Evolutionary conservation across 2,888 invertebrate genomes (phyloP), one percentile per base, ranked within the genome.

Genomic region (Pristionchus maxplancki): DNA sequence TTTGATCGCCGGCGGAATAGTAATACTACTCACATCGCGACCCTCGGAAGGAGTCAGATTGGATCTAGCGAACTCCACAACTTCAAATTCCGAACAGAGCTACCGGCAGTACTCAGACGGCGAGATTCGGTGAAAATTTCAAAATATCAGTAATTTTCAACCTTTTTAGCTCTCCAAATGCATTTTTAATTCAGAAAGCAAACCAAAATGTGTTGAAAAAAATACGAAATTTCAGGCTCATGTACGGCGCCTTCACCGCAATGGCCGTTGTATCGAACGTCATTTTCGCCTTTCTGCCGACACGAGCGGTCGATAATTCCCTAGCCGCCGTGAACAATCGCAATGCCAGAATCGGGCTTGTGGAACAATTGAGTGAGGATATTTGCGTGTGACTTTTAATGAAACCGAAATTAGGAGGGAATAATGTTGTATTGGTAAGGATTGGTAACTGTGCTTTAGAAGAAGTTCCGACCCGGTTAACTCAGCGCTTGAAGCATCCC

Each of bases 221-320:
- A 58, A 24, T 9, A 13, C 17, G 13, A 17, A 6, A 2, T 31
- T 85, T 28, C 50, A 87, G 86, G 40, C 37, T 88, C 8, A 87
- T 89, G 83, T 89, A 74, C 81, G 87, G 89, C 0, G 87, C 89
- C 0, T 87, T 89, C 20, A 67, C 89, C 2, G 83, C 58, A 0
- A 87, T 88, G 40, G 83, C 88, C 13, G 24, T 89, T 13, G 9
- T 89, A 4, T 83, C 89, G 1, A 89, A 88, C 58, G 62, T 89
- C 34, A 87, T 89, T 17, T 89, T 89, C 78, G 83, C 84, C 31
- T 74, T 85, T 58, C 67, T 89, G 1, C 89, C 89, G 5, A 37
- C 83, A 0, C 20, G 50, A 34, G 81, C 67, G n/a, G 89, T 89
- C 50, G 17, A 67, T 1, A 74, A 89, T 34, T 67, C 88, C 2